Conservation (phyloP, 2,888 invertebrate genomes). For the Eulithis prunata region DNA sequence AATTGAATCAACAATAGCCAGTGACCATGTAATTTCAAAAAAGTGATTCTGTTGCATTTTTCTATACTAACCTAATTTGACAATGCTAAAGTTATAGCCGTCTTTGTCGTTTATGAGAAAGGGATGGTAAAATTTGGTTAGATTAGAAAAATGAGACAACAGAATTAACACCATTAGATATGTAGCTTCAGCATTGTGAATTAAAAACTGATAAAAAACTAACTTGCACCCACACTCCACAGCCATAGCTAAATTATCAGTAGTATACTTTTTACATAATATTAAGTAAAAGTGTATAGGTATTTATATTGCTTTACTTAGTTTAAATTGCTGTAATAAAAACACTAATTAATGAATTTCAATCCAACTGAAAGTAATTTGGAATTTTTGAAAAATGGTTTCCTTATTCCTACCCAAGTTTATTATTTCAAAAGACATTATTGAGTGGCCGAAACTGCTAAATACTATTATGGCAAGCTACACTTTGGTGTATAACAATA, state of each 20-base stretch:
- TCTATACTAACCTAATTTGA: no score
- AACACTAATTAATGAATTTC: slow-evolving; percentile 8
- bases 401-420: background rate
- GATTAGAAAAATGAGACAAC: no score
- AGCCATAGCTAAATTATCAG: background rate
- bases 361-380: slow-evolving; percentile 1
- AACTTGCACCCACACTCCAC: background rate
- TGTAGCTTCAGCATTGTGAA: background rate
- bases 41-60: no score
- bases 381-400: slow-evolving; percentile 1
- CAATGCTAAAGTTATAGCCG: no score
- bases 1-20: no score
- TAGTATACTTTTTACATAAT: slow-evolving; percentile 11
- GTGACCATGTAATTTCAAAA: no score
- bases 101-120: no score
- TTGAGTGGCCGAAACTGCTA: slow-evolving; percentile 60
- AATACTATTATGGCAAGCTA: slow-evolving; percentile 82
- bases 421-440: background rate
- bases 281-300: no score
- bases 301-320: no score
- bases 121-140: no score
- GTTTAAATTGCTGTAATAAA: background rate
- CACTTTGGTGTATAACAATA: slow-evolving; percentile 76
- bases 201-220: background rate
- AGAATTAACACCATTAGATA: no score